Evolutionary conservation across 2,113 vertebrate species (phyloP).

Genomic region (Myrmecobius fasciatus): DNA sequence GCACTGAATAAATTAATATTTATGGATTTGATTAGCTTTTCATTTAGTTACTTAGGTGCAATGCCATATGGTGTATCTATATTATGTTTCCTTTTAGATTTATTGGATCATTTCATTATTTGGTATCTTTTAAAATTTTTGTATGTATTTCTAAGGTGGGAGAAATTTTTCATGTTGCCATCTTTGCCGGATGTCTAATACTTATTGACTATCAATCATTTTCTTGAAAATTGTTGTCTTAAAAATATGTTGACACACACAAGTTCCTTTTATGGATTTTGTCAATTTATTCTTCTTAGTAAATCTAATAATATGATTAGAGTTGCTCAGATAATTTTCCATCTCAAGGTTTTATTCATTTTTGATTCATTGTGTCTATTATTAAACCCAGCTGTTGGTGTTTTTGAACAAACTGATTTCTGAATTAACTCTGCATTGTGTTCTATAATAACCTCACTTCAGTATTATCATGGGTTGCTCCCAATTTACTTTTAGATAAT

Average conservation of each 20-base stretch:
- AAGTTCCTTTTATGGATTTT: slow-evolving; percentile 71
- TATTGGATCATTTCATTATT: background rate
- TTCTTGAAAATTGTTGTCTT: slow-evolving; percentile 64
- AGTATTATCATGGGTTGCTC: slow-evolving; percentile 84
- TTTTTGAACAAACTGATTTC: slow-evolving; percentile 86
- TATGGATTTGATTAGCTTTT: background rate
- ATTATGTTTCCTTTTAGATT: background rate
- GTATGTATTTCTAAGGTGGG: background rate
- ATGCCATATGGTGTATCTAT: background rate
- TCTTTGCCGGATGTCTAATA: background rate
- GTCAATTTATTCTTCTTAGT: slow-evolving; percentile 64
- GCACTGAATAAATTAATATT: background rate
- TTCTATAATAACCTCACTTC: slow-evolving; percentile 84
- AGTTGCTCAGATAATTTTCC: slow-evolving; percentile 82
- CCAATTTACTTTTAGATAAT: slow-evolving; percentile 89
- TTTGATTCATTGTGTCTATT: slow-evolving; percentile 84
- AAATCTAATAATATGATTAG: slow-evolving; percentile 85
- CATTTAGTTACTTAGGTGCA: background rate
- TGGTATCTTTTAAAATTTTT: background rate
- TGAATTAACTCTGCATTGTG: slow-evolving; percentile 87
- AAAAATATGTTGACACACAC: slow-evolving; percentile 68
- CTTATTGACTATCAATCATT: background rate
- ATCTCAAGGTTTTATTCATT: slow-evolving; percentile 83
- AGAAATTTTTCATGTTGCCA: background rate
- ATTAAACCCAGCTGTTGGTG: slow-evolving; percentile 88